phyloP scores from a whole-genome alignment of 1,140 invertebrate genomes.

The Apolygus lucorum region DNA sequence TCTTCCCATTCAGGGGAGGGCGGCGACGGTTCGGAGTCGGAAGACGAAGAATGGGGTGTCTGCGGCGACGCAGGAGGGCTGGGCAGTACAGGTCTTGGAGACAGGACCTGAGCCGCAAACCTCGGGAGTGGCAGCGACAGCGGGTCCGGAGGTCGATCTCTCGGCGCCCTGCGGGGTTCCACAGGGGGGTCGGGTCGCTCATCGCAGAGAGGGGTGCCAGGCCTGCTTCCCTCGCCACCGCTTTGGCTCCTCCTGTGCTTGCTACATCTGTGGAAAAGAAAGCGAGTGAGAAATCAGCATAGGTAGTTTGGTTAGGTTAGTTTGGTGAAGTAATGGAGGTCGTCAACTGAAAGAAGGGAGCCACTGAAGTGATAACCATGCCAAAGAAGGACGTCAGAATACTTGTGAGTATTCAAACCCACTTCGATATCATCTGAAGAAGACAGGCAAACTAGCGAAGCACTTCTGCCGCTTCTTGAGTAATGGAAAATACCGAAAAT shows the following conservation, averaged over 20 bases:
- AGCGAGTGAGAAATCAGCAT: too few species aligned
- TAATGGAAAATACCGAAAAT: too few species aligned
- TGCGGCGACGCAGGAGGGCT: constrained; percentile 31
- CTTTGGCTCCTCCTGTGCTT: constrained; percentile 39
- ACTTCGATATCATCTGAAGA: too few species aligned
- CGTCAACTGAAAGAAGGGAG: too few species aligned
- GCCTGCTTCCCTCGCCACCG: constrained; percentile 52
- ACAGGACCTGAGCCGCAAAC: constrained; percentile 62
- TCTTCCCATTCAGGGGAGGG: constrained; percentile 54
- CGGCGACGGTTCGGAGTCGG: constrained; percentile 39
- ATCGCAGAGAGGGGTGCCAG: constrained; percentile 74
- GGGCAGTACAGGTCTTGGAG: constrained; percentile 31
- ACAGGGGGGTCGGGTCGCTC: constrained; percentile 66
- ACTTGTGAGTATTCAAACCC: too few species aligned
- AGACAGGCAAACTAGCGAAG: too few species aligned
- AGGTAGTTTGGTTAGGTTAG: too few species aligned
- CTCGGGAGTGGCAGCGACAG: constrained; percentile 72
- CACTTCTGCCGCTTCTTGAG: too few species aligned
- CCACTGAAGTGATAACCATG: too few species aligned
- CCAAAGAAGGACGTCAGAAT: too few species aligned
- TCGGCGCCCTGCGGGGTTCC: constrained; percentile 55
- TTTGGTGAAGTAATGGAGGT: too few species aligned
- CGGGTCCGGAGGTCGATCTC: constrained; percentile 52
- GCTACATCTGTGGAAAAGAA: constrained; percentile 37
- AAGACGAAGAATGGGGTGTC: constrained; percentile 33